These are phyloP conservation scores for Pangasius krempfi DNA, from an alignment of 2,797 vertebrate species.

Conservation along the genomic window DNA sequence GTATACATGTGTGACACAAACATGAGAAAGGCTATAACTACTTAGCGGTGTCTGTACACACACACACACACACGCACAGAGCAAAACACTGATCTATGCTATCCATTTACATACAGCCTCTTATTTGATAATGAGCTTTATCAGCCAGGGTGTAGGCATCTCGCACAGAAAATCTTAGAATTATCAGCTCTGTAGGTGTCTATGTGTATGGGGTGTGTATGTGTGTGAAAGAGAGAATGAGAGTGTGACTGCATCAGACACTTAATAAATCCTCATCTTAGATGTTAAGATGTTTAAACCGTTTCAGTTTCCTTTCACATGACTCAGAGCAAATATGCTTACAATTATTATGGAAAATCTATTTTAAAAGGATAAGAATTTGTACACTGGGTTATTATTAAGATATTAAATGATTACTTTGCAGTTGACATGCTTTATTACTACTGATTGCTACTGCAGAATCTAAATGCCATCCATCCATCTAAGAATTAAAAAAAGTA, in stretches of 20 bases:
- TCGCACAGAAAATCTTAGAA: constrained; percentile 42
- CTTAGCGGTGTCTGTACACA: neutral
- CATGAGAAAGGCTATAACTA: neutral
- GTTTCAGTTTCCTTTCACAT: neutral
- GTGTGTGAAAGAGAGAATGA: neutral
- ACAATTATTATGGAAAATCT: neutral
- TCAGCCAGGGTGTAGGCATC: constrained; percentile 36
- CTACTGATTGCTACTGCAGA: neutral
- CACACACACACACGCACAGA: neutral
- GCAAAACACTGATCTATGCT: constrained; percentile 1
- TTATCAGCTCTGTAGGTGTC: constrained; percentile 27
- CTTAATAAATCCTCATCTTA: constrained; percentile 12
- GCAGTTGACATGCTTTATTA: neutral
- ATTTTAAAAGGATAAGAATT: constrained; percentile 2
- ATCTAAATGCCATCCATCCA: neutral
- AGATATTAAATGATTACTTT: neutral
- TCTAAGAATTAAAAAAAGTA: neutral
- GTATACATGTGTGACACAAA: neutral
- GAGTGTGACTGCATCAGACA: constrained; percentile 1
- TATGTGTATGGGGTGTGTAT: constrained; percentile 1
- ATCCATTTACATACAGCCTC: constrained; percentile 36
- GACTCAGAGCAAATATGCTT: neutral
- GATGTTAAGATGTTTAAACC: neutral
- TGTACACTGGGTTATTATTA: neutral
- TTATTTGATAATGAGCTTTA: constrained; percentile 41